Conservation (phyloP, 2,113 vertebrate species). For the Brienomyrus brachyistius region DNA sequence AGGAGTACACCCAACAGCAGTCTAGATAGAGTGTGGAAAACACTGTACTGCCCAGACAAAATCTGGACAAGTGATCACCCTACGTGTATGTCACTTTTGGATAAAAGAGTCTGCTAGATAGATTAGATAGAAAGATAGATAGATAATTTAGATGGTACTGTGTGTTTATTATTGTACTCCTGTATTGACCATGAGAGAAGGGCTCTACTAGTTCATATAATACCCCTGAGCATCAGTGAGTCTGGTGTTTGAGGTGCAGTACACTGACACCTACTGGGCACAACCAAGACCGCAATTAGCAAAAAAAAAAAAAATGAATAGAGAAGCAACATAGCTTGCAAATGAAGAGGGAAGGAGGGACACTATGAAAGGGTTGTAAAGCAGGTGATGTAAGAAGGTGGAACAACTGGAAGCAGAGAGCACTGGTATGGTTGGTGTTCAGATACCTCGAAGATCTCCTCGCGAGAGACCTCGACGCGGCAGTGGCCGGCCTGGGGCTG, state of each 20-base stretch:
- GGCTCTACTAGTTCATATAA: not conserved
- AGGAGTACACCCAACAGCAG: not conserved
- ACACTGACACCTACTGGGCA: constrained; percentile 19
- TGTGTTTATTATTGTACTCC: not conserved
- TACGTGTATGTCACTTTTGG: not conserved
- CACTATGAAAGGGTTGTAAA: not conserved
- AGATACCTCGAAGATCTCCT: constrained; percentile 97
- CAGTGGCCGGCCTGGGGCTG: constrained; percentile 97
- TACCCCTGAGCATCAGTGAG: not conserved
- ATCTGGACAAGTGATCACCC: not conserved
- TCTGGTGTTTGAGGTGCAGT: not conserved
- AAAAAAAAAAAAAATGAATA: not conserved
- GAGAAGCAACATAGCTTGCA: not conserved
- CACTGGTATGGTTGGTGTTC: not conserved
- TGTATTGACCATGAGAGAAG: not conserved
- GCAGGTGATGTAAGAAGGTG: not conserved
- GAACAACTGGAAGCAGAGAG: not conserved
- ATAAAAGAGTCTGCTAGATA: not conserved
- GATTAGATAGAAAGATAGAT: not conserved
- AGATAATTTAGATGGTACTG: not conserved
- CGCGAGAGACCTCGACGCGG: constrained; percentile 94
- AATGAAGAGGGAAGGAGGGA: not conserved
- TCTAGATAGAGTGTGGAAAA: not conserved
- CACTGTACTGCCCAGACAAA: not conserved
- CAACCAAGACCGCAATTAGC: not conserved